Percentiles rank a stretch among this genome's conserved stretches.
Evolutionary conservation across 1,140 invertebrate species (phyloP).

Genomic region (Antheraea mylitta): DNA sequence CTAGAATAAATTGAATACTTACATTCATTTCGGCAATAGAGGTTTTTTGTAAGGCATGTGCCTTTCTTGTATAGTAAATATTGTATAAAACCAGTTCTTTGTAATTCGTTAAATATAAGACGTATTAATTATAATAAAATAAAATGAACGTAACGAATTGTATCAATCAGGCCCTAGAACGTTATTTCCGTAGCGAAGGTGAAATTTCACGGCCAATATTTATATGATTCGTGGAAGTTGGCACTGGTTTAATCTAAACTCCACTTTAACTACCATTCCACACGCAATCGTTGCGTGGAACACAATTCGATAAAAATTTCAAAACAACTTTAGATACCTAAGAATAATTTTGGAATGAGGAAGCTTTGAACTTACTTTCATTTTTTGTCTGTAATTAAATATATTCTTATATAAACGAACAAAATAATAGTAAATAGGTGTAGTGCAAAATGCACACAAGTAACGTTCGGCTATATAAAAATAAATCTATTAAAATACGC

Average conservation of each 20-base stretch:
- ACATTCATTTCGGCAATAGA: too few relatives aligned
- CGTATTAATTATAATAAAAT: not conserved
- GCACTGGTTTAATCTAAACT: slow-evolving; percentile 67
- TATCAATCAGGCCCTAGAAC: slow-evolving; percentile 30
- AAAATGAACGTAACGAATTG: slow-evolving; percentile 41
- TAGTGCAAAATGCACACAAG: too few relatives aligned
- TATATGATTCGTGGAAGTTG: slow-evolving; percentile 64
- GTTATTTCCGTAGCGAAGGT: slow-evolving; percentile 47
- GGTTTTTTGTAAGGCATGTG: not conserved
- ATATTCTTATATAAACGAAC: too few relatives aligned
- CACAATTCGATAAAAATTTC: slow-evolving; percentile 59
- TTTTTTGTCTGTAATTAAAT: not conserved
- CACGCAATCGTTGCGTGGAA: slow-evolving; percentile 58
- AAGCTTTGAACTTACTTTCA: slow-evolving; percentile 32
- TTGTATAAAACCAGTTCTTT: not conserved
- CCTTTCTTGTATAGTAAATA: not conserved
- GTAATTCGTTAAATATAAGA: not conserved
- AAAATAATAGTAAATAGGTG: too few relatives aligned
- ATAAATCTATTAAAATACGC: too few relatives aligned
- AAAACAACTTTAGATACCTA: slow-evolving; percentile 43
- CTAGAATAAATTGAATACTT: too few relatives aligned
- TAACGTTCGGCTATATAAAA: too few relatives aligned
- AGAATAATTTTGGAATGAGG: slow-evolving; percentile 35
- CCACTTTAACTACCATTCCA: slow-evolving; percentile 52
- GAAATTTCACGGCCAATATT: slow-evolving; percentile 76